These are phyloP conservation scores for Alectoris magna DNA, from an alignment of 2,797 vertebrate species.

Conservation along the genomic window DNA sequence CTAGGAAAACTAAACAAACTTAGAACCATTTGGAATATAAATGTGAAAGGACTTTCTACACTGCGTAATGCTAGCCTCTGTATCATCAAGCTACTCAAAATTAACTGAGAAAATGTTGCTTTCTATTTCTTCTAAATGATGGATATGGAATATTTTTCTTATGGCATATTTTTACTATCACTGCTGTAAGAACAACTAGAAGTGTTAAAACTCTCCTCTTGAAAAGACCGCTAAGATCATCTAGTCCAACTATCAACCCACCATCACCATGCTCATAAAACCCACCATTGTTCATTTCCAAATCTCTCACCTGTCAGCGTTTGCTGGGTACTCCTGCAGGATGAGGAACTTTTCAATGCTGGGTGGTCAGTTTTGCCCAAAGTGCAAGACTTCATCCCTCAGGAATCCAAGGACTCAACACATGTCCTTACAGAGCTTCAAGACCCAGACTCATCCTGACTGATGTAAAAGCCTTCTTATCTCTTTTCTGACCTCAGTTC, in stretches of 20 bases:
- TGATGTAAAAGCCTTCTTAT: background rate
- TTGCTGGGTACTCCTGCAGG: background rate
- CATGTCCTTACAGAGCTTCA: accelerated
- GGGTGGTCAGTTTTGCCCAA: background rate
- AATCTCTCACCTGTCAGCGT: background rate
- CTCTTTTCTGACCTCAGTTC: background rate
- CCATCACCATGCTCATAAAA: background rate
- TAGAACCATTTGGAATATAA: background rate
- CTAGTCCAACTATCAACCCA: too few relatives aligned
- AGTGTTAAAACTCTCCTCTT: background rate
- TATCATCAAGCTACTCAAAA: background rate
- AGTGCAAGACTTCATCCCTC: background rate
- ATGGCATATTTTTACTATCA: background rate
- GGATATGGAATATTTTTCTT: background rate
- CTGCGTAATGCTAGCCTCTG: background rate
- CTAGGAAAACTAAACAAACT: background rate
- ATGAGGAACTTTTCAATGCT: background rate
- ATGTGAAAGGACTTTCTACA: background rate
- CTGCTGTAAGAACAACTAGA: background rate
- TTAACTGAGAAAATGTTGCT: background rate
- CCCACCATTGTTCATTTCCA: background rate
- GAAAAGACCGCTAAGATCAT: background rate
- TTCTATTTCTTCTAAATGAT: background rate
- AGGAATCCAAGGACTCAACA: background rate
- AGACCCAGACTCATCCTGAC: background rate